A percentile compares a stretch with the other conserved stretches of the same genome.
Conservation (phyloP, 2,797 vertebrate species). For the Discoglossus pictus region DNA sequence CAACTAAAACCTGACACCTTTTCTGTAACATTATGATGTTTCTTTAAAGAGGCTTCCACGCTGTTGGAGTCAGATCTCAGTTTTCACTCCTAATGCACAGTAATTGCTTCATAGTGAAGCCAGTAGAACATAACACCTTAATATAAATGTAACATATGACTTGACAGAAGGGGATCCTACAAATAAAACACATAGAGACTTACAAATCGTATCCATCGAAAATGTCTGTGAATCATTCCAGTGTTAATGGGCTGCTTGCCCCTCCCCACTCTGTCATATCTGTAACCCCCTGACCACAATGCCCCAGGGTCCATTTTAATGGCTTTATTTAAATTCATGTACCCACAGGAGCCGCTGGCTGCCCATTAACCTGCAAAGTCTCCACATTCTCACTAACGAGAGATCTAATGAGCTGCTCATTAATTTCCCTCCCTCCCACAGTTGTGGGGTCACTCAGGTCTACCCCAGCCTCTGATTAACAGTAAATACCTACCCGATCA, state of each 20-base stretch:
- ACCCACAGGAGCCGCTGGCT: slow-evolving; percentile 23
- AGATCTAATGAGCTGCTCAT: slow-evolving; percentile 32
- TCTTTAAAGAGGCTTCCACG: no score
- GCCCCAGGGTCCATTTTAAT: slow-evolving; percentile 45
- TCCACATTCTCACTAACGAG: slow-evolving; percentile 26
- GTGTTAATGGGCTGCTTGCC: background rate
- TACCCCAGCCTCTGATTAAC: background rate
- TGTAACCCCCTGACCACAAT: slow-evolving; percentile 8
- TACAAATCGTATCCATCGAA: no score
- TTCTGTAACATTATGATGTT: no score
- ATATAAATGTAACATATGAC: no score
- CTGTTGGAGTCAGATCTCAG: no score
- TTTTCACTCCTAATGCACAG: no score
- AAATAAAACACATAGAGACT: no score
- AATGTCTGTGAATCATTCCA: slow-evolving; percentile 5
- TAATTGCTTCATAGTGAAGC: no score
- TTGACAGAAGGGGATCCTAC: no score
- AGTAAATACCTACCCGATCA: no score
- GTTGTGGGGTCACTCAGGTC: background rate
- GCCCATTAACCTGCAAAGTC: slow-evolving; percentile 37
- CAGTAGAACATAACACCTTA: no score
- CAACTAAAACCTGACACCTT: no score
- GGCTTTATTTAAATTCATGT: slow-evolving; percentile 36
- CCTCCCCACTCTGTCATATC: background rate
- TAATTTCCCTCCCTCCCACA: slow-evolving; percentile 11